Conservation (phyloP, 1,140 invertebrate species). For the Drosophila prosaltans region DNA sequence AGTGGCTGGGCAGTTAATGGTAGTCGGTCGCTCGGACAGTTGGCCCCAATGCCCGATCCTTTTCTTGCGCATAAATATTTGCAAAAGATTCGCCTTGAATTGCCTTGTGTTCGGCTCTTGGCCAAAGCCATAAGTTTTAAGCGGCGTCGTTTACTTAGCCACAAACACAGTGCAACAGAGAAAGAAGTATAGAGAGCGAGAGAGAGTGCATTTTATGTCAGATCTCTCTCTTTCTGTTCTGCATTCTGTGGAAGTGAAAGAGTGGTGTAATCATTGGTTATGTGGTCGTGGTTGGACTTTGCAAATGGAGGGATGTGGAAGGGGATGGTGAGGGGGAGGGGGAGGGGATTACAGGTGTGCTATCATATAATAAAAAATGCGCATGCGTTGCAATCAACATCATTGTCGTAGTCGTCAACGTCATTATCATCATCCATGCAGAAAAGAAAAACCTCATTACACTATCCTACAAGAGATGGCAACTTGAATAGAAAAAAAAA, state of each 20-base stretch:
- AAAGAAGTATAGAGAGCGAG: not conserved
- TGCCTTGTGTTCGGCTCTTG: conserved; percentile 11
- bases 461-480: not conserved
- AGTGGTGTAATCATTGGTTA: conserved; percentile 11
- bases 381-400: conserved; percentile 58
- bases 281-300: not conserved
- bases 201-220: not conserved
- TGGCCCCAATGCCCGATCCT: conserved; percentile 38
- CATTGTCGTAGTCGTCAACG: conserved; percentile 47
- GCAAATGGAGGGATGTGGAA: too few species aligned
- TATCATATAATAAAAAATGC: conserved; percentile 55
- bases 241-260: conserved; percentile 5
- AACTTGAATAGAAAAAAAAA: too few species aligned
- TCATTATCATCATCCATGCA: conserved; percentile 34
- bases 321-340: not conserved
- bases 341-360: conserved; percentile 10
- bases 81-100: conserved; percentile 27
- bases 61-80: conserved; percentile 66
- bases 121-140: conserved; percentile 51
- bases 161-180: not conserved
- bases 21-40: not conserved
- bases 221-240: not conserved
- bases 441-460: not conserved
- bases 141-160: conserved; percentile 27
- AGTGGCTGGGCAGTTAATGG: conserved; percentile 47